Conservation (phyloP, 2,113 vertebrate species). For the Numenius arquata region DNA sequence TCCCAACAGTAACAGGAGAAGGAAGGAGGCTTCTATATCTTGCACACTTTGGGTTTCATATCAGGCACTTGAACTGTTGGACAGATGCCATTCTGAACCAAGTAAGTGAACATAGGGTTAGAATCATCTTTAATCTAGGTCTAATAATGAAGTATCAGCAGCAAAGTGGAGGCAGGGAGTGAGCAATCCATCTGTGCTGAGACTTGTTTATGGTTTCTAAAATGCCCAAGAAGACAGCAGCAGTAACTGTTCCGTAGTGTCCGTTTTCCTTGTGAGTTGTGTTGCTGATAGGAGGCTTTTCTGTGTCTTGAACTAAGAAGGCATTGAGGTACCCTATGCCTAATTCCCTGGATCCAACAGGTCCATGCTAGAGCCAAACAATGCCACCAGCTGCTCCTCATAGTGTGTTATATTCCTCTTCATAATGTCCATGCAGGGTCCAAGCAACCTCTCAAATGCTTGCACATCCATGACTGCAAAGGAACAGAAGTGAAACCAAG, state of each 20-base stretch:
- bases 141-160: conserved; percentile 79
- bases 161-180: conserved; percentile 74
- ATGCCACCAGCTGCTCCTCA: conserved; percentile 96
- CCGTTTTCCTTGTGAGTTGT: conserved; percentile 73
- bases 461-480: conserved; percentile 95
- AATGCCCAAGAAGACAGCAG: conserved; percentile 78
- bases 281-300: conserved; percentile 76
- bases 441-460: conserved; percentile 96
- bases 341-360: conserved; percentile 82
- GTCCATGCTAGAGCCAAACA: conserved; percentile 99
- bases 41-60: conserved; percentile 72
- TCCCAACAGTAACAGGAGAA: conserved; percentile 57
- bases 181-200: conserved; percentile 76
- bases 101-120: conserved; percentile 73
- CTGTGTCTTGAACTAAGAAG: conserved; percentile 76
- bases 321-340: conserved; percentile 71
- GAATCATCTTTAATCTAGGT: conserved; percentile 69
- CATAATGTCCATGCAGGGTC: conserved; percentile 99
- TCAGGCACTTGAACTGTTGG: conserved; percentile 82
- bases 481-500: conserved; percentile 47
- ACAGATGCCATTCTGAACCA: conserved; percentile 78
- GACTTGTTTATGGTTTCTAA: conserved; percentile 71
- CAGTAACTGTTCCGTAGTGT: conserved; percentile 68
- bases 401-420: conserved; percentile 99
- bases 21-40: conserved; percentile 53